These are phyloP conservation scores for Eilema depressum DNA, from an alignment of 2,888 invertebrate species.

Conservation along the genomic window DNA sequence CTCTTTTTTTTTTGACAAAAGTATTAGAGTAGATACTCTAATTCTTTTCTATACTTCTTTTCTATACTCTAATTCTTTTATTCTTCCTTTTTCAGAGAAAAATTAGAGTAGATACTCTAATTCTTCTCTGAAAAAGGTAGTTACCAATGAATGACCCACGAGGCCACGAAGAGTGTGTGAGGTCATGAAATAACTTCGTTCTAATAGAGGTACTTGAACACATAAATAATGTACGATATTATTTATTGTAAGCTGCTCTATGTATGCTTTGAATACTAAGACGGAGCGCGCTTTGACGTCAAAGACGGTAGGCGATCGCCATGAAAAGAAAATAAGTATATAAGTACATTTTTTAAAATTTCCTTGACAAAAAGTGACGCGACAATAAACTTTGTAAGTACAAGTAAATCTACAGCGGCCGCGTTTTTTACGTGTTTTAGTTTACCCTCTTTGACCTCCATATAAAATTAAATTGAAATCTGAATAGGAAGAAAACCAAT, in stretches of 20 bases:
- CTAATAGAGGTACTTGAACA: neutral
- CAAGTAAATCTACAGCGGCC: neutral
- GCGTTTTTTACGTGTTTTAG: neutral
- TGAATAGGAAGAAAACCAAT: neutral
- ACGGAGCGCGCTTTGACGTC: constrained; percentile 60
- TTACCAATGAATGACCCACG: too few relatives aligned
- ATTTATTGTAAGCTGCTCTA: neutral
- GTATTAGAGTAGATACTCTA: too few relatives aligned
- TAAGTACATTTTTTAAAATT: constrained; percentile 64
- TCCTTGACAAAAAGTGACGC: constrained; percentile 29
- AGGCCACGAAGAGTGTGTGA: too few relatives aligned
- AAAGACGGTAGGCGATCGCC: constrained; percentile 56
- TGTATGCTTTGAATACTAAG: neutral
- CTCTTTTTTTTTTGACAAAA: too few relatives aligned
- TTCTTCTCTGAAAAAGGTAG: too few relatives aligned
- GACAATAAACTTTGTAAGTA: neutral
- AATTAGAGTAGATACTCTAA: too few relatives aligned
- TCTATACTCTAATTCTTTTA: too few relatives aligned
- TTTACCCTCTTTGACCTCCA: neutral
- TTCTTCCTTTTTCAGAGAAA: too few relatives aligned
- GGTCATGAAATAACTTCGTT: too few relatives aligned
- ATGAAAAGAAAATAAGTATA: constrained; percentile 65
- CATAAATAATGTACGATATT: neutral
- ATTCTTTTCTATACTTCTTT: too few relatives aligned
- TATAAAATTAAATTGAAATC: neutral